phyloP scores from a whole-genome alignment of 2,888 invertebrate species.

The Ethmia dodecea region DNA sequence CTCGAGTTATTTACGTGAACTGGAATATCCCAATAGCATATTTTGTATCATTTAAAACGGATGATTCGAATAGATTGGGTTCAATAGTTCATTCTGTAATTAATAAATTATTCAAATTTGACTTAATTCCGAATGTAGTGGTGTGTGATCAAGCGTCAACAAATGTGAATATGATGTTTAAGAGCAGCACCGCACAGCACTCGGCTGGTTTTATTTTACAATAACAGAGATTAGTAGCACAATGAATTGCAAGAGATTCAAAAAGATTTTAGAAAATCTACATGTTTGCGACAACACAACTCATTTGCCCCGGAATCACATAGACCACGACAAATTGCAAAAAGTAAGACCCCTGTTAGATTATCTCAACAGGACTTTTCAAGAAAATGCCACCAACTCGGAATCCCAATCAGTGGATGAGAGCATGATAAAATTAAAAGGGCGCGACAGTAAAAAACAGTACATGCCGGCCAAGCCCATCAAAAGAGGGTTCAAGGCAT shows the following conservation, averaged over 20 bases:
- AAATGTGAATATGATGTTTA: too few species aligned
- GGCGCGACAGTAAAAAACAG: constrained; percentile 21
- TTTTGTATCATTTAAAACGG: too few species aligned
- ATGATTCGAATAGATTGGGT: too few species aligned
- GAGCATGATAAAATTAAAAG: constrained; percentile 31
- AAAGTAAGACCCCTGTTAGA: constrained; percentile 22
- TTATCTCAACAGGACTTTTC: constrained; percentile 21
- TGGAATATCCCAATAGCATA: too few species aligned
- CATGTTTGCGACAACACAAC: constrained; percentile 23
- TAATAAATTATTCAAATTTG: too few species aligned
- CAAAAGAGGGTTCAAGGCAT: constrained; percentile 11
- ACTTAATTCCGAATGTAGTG: too few species aligned
- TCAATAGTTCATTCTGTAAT: too few species aligned
- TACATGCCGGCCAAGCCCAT: constrained; percentile 25
- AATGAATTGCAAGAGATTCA: constrained; percentile 26
- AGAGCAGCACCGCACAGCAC: too few species aligned
- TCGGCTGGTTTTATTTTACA: too few species aligned
- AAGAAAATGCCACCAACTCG: constrained; percentile 18
- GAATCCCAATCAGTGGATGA: constrained; percentile 16
- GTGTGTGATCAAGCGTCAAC: too few species aligned
- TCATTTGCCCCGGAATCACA: constrained; percentile 20
- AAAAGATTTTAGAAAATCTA: constrained; percentile 26
- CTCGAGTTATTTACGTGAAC: too few species aligned
- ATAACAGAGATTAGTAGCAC: constrained; percentile 27
- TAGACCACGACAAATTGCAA: constrained; percentile 15